A percentile compares a stretch with the other conserved stretches of the same genome.
phyloP scores from a whole-genome alignment of 2,113 vertebrate species.

The rabbit (Oryctolagus cuniculus) region mOryCun1.1 NC_091433.1:89419001-89419500 shows the following conservation, averaged over 20 bases:
- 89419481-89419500: neutral
- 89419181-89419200: neutral
- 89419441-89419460: neutral
- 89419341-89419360: neutral
- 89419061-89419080: conserved; percentile 5
- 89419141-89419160: conserved; percentile 46
- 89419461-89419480: neutral
- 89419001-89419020: neutral
- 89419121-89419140: neutral
- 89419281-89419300: conserved; percentile 11
- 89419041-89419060: conserved; percentile 37
- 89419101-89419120: conserved; percentile 21
- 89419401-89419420: neutral
- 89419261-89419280: neutral
- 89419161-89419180: neutral
- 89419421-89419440: conserved; percentile 21
- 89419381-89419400: neutral
- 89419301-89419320: neutral
- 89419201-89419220: neutral
- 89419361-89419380: neutral
- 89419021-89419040: conserved; percentile 25
- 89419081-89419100: conserved; percentile 20
- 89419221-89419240: neutral
- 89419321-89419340: neutral
- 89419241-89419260: neutral